Evolutionary conservation across 53 echinoderm and acorn worm genomes (phyloP).

Genomic region (Glandiceps talaboti): DNA sequence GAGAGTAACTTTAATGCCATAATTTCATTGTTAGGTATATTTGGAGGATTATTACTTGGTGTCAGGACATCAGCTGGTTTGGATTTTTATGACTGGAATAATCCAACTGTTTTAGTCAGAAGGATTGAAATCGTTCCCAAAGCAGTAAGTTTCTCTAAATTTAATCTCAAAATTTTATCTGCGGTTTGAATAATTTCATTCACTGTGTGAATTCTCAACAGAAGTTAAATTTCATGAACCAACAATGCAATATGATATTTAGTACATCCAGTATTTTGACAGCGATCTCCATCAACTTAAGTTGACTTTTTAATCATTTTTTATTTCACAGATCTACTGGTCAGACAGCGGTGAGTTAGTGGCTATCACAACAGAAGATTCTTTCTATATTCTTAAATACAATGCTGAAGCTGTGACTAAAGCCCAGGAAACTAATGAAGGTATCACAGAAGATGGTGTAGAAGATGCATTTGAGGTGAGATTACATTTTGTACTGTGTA

Average conservation of each 20-base stretch:
- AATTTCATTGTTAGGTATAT: not conserved
- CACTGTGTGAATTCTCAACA: not conserved
- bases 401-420: not conserved
- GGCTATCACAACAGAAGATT: not conserved
- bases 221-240: not conserved
- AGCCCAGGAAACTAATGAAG: not conserved
- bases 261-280: too few species aligned
- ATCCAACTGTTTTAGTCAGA: not conserved
- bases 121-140: not conserved
- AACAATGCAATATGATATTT: too few species aligned
- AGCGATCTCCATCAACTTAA: too few species aligned
- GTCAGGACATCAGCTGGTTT: not conserved
- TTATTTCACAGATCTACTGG: not conserved
- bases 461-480: not conserved
- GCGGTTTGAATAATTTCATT: too few species aligned
- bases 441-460: not conserved
- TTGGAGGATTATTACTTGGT: not conserved
- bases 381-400: not conserved
- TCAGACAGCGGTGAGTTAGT: not conserved
- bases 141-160: not conserved
- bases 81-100: not conserved
- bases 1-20: too few species aligned
- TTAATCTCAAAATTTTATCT: too few species aligned
- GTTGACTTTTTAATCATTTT: too few species aligned
- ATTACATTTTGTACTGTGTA: not conserved